These are phyloP conservation scores for Copidosoma floridanum DNA, from an alignment of 1,140 invertebrate species.

Conservation along the genomic window DNA sequence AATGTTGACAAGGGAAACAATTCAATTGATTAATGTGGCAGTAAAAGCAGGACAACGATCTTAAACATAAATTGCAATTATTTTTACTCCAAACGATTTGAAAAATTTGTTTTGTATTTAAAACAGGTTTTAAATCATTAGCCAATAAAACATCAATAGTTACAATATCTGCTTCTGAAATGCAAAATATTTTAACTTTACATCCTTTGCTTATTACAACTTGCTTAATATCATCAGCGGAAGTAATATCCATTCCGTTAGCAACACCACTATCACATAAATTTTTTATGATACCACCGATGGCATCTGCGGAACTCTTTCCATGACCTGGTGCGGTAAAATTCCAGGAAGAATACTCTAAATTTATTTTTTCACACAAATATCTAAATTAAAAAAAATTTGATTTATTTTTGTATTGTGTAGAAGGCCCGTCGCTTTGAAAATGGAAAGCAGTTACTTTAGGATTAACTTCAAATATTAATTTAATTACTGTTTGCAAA, in stretches of 20 bases:
- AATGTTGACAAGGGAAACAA: background rate
- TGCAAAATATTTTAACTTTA: constrained; percentile 22
- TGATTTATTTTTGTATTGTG: background rate
- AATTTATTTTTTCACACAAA: background rate
- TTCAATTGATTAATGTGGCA: background rate
- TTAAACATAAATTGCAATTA: background rate
- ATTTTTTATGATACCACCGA: constrained; percentile 18
- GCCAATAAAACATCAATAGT: constrained; percentile 1
- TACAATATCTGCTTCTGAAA: constrained; percentile 16
- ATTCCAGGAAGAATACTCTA: constrained; percentile 14
- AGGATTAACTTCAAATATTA: background rate
- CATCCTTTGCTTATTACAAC: constrained; percentile 8
- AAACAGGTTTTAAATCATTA: constrained; percentile 13
- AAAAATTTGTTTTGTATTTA: constrained; percentile 17
- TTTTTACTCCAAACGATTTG: constrained; percentile 24
- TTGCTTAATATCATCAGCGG: constrained; percentile 13
- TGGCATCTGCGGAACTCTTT: constrained; percentile 22
- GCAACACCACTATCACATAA: constrained; percentile 16
- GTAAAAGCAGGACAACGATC: background rate
- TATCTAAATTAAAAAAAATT: background rate
- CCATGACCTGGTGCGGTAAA: constrained; percentile 24
- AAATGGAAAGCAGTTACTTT: background rate
- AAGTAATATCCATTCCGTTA: constrained; percentile 19
- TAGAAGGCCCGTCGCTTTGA: background rate
- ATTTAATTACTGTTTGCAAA: background rate